Evolutionary conservation across 2,797 vertebrate species (phyloP), one percentile per base, ranked within the genome.

Genomic region (Acanthis flammea): DNA sequence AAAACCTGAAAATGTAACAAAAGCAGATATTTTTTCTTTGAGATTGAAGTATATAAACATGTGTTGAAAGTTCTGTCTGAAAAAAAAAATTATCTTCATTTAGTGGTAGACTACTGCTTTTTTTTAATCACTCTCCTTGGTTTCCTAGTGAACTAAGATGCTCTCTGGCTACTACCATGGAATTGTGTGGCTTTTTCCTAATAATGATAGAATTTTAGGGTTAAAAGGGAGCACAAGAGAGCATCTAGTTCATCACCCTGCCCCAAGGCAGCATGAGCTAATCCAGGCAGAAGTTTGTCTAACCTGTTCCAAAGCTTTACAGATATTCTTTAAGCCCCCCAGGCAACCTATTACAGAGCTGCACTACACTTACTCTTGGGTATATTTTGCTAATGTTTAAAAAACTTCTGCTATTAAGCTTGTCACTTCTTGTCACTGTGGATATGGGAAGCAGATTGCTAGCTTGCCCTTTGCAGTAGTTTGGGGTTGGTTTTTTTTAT

Each of bases 241-340:
- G 92, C 75, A 74, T 76, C 55, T 85, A 87, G 91, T 96, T 96
- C 89, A 88, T 94, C 92, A 89, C 42, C 48, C 72, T 92, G 67
- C 72, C 87, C 68, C 72, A 85, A 94, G 87, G 87, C 89, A 94
- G 45, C 61, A 94, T 95, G 91, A 96, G 78, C 61, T 96, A 94
- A 96, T 94, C 67, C 57, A 88, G 84, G 85, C 92, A 96, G 92
- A 92, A 93, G 77, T 96, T 95, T 91, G 51, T 82, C 78, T 94
- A 91, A 92, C 68, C 82, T 96, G 85, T 94, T 96, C 81, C 92
- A 94, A 91, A 86, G 94, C 54, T 87, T 85, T 82, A 79, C 48
- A 90, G 55, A 80, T 91, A 91, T 27, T 87, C 84, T 94, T 93
- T 85, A 91, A 91, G 68, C 75, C 45, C 94, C 76, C 63, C 45